Evolutionary conservation across 37 sponge, comb jelly and placozoan genomes (phyloP).

Genomic region (Cladorhizidae sp.): DNA sequence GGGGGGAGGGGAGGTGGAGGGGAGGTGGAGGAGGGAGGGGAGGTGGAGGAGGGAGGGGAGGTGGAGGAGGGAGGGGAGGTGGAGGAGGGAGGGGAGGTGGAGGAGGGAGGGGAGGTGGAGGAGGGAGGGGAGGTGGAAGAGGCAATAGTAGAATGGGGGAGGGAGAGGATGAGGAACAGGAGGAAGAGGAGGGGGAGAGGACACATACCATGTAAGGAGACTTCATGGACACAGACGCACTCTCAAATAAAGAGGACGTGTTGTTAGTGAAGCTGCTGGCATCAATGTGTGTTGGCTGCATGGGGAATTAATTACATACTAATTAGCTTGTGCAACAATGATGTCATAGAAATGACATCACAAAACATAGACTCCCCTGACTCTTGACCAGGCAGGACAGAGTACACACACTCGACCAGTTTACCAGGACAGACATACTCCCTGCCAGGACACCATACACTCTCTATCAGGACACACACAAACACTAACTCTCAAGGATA

Average conservation of each 20-base stretch:
- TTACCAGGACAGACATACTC: no score
- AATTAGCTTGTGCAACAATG: no score
- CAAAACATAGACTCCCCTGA: no score
- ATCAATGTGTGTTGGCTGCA: slow-evolving; percentile 32
- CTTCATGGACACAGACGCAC: no score
- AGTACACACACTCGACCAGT: no score
- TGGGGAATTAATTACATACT: no score
- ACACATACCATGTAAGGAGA: not conserved
- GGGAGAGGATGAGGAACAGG: not conserved
- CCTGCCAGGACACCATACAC: no score
- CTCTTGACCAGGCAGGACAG: no score
- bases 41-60: not conserved
- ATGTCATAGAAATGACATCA: no score
- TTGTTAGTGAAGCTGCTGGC: slow-evolving; percentile 4
- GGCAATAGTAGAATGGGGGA: no score
- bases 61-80: not conserved
- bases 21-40: not conserved
- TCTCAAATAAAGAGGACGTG: not conserved
- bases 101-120: not conserved
- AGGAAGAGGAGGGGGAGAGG: not conserved
- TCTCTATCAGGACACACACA: no score
- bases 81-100: not conserved
- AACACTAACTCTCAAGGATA: no score
- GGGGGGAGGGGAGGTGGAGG: not conserved
- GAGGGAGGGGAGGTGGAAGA: not conserved